A percentile compares a stretch with the other conserved stretches of the same genome.
phyloP scores from a whole-genome alignment of 2,113 vertebrate species.

The Brachyistius frenatus region DNA sequence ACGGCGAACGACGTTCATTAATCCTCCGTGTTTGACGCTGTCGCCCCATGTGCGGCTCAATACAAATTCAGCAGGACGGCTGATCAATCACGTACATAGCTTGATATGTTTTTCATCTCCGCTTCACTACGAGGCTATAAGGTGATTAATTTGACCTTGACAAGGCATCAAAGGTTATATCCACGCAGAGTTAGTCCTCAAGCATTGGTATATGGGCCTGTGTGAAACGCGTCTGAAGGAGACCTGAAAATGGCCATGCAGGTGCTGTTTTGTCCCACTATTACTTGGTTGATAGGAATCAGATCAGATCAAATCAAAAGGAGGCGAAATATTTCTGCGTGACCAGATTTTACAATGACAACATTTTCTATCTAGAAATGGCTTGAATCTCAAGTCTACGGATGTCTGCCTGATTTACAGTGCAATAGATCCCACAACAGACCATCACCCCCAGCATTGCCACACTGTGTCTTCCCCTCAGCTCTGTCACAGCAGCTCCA shows the following conservation, averaged over 20 bases:
- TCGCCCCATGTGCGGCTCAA: conserved; percentile 12
- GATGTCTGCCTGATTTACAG: conserved; percentile 33
- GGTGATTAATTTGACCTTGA: conserved; percentile 75
- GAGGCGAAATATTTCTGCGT: no score
- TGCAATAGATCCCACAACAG: conserved; percentile 23
- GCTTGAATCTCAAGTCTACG: background rate
- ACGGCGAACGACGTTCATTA: conserved; percentile 30
- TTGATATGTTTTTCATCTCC: background rate
- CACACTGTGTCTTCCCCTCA: background rate
- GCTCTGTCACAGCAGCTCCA: conserved; percentile 30
- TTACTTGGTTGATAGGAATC: background rate
- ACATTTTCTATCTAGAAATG: background rate
- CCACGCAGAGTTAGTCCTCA: background rate
- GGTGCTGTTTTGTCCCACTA: conserved; percentile 36
- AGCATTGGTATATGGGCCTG: conserved; percentile 12
- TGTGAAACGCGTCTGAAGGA: conserved; percentile 1
- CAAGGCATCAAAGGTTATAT: conserved; percentile 62
- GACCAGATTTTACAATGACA: conserved; percentile 12
- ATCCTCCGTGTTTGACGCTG: conserved; percentile 3
- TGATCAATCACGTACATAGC: conserved; percentile 1
- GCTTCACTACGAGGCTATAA: background rate
- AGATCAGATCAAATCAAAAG: background rate
- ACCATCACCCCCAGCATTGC: conserved; percentile 23
- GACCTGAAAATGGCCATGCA: conserved; percentile 24
- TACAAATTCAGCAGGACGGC: background rate